Evolutionary conservation across 2,797 vertebrate genomes (phyloP).

Genomic region (Sphenopsis melanotis): DNA sequence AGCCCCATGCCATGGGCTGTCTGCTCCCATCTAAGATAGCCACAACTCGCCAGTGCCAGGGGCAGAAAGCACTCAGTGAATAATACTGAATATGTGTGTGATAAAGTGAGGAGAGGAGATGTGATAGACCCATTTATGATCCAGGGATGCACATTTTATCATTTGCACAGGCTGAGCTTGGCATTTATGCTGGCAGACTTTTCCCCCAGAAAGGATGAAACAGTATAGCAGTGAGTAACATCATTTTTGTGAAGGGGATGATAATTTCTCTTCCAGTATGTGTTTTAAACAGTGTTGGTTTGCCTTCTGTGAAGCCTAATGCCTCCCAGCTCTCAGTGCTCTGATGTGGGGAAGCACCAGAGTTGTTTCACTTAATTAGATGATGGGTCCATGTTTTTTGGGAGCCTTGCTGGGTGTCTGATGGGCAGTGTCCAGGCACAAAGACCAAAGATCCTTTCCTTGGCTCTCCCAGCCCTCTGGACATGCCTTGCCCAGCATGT

Average conservation of each 20-base stretch:
- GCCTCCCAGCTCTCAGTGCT: neutral
- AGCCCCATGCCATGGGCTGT: neutral
- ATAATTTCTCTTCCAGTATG: neutral
- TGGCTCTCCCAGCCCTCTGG: neutral
- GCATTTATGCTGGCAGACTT: neutral
- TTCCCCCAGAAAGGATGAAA: neutral
- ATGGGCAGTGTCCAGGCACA: neutral
- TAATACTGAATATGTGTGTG: neutral
- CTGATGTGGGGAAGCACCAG: neutral
- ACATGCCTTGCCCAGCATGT: neutral
- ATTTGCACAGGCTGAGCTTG: neutral
- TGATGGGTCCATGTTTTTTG: neutral
- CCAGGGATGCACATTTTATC: neutral
- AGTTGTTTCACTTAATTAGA: neutral
- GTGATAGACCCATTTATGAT: neutral
- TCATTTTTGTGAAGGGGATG: neutral
- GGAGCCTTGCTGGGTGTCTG: neutral
- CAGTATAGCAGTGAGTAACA: neutral
- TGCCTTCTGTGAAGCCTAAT: neutral
- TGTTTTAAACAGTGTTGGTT: constrained; percentile 23
- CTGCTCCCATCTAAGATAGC: neutral
- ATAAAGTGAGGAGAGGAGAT: neutral
- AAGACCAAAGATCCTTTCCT: neutral
- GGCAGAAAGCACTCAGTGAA: neutral
- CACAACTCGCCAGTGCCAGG: neutral